Conservation (phyloP, 1,140 invertebrate species). For the Akabosia matsudoensis region DNA sequence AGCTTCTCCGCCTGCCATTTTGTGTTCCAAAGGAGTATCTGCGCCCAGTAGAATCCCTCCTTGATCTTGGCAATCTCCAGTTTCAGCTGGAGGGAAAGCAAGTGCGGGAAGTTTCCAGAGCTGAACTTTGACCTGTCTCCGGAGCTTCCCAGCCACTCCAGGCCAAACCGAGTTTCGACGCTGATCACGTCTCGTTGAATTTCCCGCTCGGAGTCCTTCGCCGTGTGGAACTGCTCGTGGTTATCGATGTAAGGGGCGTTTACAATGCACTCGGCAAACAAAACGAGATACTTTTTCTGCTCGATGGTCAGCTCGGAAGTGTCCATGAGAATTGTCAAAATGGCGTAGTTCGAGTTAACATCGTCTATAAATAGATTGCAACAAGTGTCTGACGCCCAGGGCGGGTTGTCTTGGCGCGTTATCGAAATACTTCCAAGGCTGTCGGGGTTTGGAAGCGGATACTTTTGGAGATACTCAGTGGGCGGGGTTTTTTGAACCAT, state of each 20-base stretch:
- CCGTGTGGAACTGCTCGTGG: not conserved
- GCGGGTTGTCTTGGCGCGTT: conserved; percentile 7
- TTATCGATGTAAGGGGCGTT: not conserved
- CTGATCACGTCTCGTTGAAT: not conserved
- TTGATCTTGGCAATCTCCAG: conserved; percentile 24
- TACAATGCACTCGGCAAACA: conserved; percentile 25
- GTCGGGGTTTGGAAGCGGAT: not conserved
- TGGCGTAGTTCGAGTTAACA: conserved; percentile 19
- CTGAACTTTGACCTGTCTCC: not conserved
- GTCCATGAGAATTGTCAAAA: conserved; percentile 30
- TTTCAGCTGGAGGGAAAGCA: not conserved
- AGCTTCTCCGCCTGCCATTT: conserved; percentile 15
- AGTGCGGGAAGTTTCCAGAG: not conserved
- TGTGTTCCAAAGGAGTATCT: conserved; percentile 30
- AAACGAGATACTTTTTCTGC: conserved; percentile 29
- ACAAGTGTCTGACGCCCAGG: conserved; percentile 8
- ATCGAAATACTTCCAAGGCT: not conserved
- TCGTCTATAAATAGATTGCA: conserved; percentile 35
- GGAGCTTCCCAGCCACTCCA: not conserved
- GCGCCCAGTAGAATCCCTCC: conserved; percentile 28
- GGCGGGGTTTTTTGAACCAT: not conserved
- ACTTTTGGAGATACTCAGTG: not conserved
- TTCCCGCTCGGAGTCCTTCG: not conserved
- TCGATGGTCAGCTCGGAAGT: conserved; percentile 8
- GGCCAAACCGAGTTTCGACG: conserved; percentile 9